Evolutionary conservation across 2,888 invertebrate genomes (phyloP).

Genomic region (Metopia argyrocephala): DNA sequence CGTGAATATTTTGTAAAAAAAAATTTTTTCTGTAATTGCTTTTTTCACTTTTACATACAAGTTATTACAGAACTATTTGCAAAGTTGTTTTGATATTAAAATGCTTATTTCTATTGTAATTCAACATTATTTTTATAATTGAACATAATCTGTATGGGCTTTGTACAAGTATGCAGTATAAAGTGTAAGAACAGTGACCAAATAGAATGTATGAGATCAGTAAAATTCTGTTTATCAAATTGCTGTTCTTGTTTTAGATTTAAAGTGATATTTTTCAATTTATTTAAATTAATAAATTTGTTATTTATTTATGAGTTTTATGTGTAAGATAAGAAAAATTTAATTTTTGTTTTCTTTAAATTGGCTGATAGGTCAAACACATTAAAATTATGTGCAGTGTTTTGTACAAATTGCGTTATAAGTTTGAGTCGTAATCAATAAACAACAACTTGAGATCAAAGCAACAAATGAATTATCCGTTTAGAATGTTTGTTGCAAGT

Average conservation of each 20-base stretch:
- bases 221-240: not conserved
- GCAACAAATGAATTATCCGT: too few species aligned
- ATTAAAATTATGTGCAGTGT: too few species aligned
- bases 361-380: not conserved
- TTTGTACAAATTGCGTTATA: too few species aligned
- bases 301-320: conserved; percentile 9
- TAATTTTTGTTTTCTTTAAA: too few species aligned
- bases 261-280: conserved; percentile 37
- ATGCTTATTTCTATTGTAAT: not conserved
- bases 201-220: not conserved
- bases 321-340: not conserved
- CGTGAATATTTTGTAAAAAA: too few species aligned
- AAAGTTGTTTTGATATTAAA: not conserved
- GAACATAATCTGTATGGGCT: not conserved
- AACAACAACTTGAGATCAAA: too few species aligned
- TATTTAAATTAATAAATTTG: conserved; percentile 62
- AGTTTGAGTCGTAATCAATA: too few species aligned
- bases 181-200: not conserved
- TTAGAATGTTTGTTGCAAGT: too few species aligned
- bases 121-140: not conserved
- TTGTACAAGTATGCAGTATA: too few species aligned
- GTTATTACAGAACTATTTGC: too few species aligned
- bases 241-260: not conserved
- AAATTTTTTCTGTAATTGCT: too few species aligned
- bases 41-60: too few species aligned